Evolutionary conservation across 2,797 vertebrate genomes (phyloP).

Genomic region (Hyperoplus immaculatus): DNA sequence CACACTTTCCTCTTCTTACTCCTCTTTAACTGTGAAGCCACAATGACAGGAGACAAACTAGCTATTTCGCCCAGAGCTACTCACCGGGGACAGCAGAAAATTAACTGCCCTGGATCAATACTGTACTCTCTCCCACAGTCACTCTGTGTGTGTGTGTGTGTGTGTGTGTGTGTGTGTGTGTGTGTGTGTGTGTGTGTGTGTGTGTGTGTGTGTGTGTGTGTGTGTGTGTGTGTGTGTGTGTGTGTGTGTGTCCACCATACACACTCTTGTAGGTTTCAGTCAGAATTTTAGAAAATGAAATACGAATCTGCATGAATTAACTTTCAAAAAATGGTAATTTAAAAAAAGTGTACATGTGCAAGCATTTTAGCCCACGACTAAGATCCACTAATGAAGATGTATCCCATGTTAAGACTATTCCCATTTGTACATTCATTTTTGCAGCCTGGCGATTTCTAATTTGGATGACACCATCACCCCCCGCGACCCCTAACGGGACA

Average conservation of each 20-base stretch:
- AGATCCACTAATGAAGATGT: constrained; percentile 6
- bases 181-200: no score
- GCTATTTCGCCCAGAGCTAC: constrained; percentile 83
- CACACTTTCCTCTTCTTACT: not conserved
- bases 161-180: no score
- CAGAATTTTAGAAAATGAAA: not conserved
- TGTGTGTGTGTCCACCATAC: no score
- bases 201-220: no score
- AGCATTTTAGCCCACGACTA: not conserved
- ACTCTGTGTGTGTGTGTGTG: not conserved
- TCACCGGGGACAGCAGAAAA: constrained; percentile 84
- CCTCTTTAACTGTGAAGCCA: constrained; percentile 77
- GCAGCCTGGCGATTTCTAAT: constrained; percentile 24
- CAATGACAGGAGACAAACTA: constrained; percentile 86
- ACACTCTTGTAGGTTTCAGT: not conserved
- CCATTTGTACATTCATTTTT: constrained; percentile 15
- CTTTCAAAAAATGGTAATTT: not conserved
- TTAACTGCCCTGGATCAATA: constrained; percentile 85
- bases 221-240: no score
- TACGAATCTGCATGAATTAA: not conserved
- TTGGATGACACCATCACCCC: no score
- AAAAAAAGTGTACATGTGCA: not conserved
- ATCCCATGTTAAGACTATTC: not conserved
- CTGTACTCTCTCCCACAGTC: constrained; percentile 67
- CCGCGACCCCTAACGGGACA: no score